Base-by-base conservation (phyloP, 1,140 invertebrate species). In the Drosophila jambulina region DNA sequence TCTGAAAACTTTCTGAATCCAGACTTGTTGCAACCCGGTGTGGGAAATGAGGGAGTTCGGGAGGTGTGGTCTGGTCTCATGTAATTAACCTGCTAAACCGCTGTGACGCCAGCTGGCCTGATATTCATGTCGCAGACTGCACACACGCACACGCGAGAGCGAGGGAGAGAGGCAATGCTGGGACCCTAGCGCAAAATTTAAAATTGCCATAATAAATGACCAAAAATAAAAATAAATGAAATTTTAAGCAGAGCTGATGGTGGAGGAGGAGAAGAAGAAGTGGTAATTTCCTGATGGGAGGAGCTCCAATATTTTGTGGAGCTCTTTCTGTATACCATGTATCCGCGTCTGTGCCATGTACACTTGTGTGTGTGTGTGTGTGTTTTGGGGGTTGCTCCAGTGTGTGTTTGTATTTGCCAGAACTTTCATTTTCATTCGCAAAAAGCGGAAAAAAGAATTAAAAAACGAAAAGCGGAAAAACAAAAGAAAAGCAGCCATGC, bases 61-160 rank as follows among this genome's bases (percentile, higher is more conserved):
- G 34, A 40, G 65, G 65, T 29, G 72, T 70, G 61, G 75, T 71
- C 62, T 53, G 65, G 57, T 54, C 48, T 49, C 69, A 59, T 85
- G 80, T 82, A 87, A 87, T 87, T 87, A 87, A 88, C 78, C 60
- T 85, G 85, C 79, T 85, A 90, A 88, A 74, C 85, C 70, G 75
- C 85, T 90, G 86, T 88, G 82, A 88, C 85, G 85, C 49, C 70
- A 61, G 38, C 62, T 53, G 80, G 27, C 67, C 54, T 74, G 53
- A 72, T 60, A 72, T 60, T 74, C 70, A 74, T 74, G 54, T 60
- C 68, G 43, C 67, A 72, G 68, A 74, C 67, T 72, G 51, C 67
- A 71, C 21, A 40, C 17, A 32, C 7, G n/a, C 19, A 29, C 36
- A 25, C n/a, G 57, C 13, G 3, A 25, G 4, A 29, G 10, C 38